Conservation (phyloP, 2,888 invertebrate genomes). For the Drosophila falleni region DNA sequence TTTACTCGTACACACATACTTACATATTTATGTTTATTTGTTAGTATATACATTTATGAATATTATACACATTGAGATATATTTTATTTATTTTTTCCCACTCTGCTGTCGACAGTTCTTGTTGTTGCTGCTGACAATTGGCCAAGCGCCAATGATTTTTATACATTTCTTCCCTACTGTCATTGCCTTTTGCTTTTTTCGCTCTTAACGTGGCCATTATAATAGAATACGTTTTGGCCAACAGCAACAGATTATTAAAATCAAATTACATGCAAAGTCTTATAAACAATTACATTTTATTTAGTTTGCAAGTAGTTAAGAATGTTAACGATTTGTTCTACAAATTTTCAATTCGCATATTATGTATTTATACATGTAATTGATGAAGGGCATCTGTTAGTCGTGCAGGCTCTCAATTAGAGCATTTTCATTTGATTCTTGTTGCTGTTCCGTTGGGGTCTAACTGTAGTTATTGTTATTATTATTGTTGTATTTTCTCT, state of each 20-base stretch:
- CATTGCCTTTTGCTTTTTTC: constrained; percentile 30
- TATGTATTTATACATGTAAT: not conserved
- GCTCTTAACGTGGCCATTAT: constrained; percentile 21
- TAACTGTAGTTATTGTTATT: constrained; percentile 40
- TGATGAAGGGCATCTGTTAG: constrained; percentile 1
- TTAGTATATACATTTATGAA: constrained; percentile 32
- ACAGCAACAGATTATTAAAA: not conserved
- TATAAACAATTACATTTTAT: not conserved
- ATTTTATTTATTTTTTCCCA: constrained; percentile 34
- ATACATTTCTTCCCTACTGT: constrained; percentile 46
- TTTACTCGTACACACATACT: constrained; percentile 1
- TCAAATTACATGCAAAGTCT: too few relatives aligned
- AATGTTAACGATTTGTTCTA: not conserved
- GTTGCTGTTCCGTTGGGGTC: constrained; percentile 29
- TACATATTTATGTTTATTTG: constrained; percentile 20
- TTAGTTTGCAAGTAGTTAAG: not conserved
- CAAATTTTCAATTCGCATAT: not conserved
- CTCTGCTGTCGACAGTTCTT: constrained; percentile 50
- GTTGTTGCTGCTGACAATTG: constrained; percentile 67
- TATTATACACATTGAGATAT: constrained; percentile 39
- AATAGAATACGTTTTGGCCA: too few relatives aligned
- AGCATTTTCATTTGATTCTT: constrained; percentile 9
- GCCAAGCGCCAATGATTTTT: constrained; percentile 76
- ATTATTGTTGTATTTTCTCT: constrained; percentile 32
- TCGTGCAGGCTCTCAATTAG: not conserved